These are phyloP conservation scores for Dasysyrphus albostriatus DNA, from an alignment of 2,888 invertebrate genomes.

Conservation along the genomic window DNA sequence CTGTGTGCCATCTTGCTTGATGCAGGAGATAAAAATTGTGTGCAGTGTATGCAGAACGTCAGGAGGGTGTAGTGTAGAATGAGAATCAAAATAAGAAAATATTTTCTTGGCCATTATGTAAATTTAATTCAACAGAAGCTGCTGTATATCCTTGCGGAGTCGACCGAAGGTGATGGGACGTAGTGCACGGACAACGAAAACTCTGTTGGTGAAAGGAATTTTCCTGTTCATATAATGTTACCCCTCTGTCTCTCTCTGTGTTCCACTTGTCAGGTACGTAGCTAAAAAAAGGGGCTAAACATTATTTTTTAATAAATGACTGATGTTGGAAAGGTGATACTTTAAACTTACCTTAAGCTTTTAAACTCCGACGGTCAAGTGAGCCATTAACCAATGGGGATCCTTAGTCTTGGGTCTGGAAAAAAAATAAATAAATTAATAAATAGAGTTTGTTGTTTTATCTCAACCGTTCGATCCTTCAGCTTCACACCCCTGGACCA, in stretches of 20 bases:
- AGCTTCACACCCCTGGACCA: too few relatives aligned
- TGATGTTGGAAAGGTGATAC: too few relatives aligned
- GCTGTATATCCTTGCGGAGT: constrained; percentile 48
- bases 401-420: too few relatives aligned
- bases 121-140: constrained; percentile 72
- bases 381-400: too few relatives aligned
- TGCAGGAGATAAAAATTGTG: constrained; percentile 70
- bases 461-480: too few relatives aligned
- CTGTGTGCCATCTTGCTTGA: constrained; percentile 61
- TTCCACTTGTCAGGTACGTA: constrained; percentile 24
- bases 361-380: too few relatives aligned
- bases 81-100: constrained; percentile 67
- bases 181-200: neutral
- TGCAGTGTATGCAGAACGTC: constrained; percentile 66
- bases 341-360: too few relatives aligned
- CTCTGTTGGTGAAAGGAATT: constrained; percentile 35
- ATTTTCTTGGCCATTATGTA: constrained; percentile 74
- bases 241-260: neutral
- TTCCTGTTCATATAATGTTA: constrained; percentile 13
- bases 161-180: neutral
- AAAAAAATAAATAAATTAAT: too few relatives aligned
- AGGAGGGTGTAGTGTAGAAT: constrained; percentile 16
- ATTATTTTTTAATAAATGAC: too few relatives aligned
- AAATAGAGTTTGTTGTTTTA: too few relatives aligned
- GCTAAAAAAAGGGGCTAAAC: neutral